Evolutionary conservation across 2,113 vertebrate species (phyloP).

Genomic region (Eonycteris spelaea): DNA sequence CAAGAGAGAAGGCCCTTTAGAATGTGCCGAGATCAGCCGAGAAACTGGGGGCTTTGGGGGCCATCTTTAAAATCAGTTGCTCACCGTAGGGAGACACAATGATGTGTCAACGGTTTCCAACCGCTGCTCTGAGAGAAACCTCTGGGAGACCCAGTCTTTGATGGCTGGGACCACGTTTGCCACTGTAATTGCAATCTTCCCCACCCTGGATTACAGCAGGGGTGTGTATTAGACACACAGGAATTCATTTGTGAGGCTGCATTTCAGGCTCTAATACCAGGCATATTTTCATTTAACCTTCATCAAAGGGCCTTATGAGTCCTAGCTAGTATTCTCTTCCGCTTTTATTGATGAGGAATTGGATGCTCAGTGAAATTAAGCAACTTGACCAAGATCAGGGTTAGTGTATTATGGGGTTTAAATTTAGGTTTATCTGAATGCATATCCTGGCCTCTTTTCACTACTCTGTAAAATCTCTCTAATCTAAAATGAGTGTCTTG

Average conservation of each 20-base stretch:
- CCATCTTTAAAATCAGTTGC: background rate
- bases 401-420: background rate
- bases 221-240: background rate
- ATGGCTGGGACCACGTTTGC: background rate
- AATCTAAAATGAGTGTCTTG: conserved; percentile 20
- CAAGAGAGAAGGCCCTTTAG: background rate
- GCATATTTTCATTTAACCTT: background rate
- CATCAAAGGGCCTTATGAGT: background rate
- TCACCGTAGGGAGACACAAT: background rate
- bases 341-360: background rate
- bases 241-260: background rate
- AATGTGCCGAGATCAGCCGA: background rate
- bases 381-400: background rate
- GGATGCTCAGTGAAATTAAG: background rate
- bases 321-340: background rate
- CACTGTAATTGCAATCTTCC: background rate
- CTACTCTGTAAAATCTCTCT: background rate
- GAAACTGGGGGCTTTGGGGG: background rate
- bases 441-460: background rate
- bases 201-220: background rate
- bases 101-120: background rate
- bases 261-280: background rate
- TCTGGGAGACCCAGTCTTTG: background rate
- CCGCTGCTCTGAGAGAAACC: background rate
- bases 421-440: background rate